Evolutionary conservation across 2,888 invertebrate species (phyloP).

Genomic region (Lacanobia wlatinum): DNA sequence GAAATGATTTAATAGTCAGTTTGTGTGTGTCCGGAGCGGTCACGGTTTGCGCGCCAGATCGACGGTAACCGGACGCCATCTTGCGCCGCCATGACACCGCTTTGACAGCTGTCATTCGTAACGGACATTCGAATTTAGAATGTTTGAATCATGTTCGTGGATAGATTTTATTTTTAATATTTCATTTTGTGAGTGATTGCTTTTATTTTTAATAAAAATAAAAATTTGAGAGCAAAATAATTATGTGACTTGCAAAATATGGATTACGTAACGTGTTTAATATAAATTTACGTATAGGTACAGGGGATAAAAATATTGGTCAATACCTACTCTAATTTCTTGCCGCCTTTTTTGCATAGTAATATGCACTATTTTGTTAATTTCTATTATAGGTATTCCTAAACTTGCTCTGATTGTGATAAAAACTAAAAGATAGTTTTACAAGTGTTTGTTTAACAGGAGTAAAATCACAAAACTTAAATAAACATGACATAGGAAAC

Average conservation of each 20-base stretch:
- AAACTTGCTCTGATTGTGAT: too few relatives aligned
- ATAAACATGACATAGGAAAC: slow-evolving; percentile 32
- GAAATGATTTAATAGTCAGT: slow-evolving; percentile 85
- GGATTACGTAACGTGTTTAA: not conserved
- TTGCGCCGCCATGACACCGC: slow-evolving; percentile 85
- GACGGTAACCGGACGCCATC: slow-evolving; percentile 90
- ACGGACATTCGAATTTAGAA: slow-evolving; percentile 88
- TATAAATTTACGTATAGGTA: not conserved
- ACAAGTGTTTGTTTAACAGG: not conserved
- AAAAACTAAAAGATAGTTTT: too few relatives aligned
- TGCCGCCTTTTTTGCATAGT: too few relatives aligned
- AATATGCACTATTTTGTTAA: too few relatives aligned
- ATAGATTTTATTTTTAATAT: slow-evolving; percentile 63
- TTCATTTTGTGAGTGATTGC: slow-evolving; percentile 52
- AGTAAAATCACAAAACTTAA: not conserved
- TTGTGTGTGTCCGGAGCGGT: slow-evolving; percentile 76
- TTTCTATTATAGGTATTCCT: too few relatives aligned
- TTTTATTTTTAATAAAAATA: slow-evolving; percentile 14
- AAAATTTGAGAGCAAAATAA: not conserved
- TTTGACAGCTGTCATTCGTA: slow-evolving; percentile 89
- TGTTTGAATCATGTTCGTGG: slow-evolving; percentile 79
- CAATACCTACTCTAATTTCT: too few relatives aligned
- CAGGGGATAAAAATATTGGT: too few relatives aligned
- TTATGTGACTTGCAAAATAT: not conserved
- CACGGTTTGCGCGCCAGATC: slow-evolving; percentile 81